Evolutionary conservation across 2,888 invertebrate species (phyloP).

Genomic region (Siphlonurus alternatus): DNA sequence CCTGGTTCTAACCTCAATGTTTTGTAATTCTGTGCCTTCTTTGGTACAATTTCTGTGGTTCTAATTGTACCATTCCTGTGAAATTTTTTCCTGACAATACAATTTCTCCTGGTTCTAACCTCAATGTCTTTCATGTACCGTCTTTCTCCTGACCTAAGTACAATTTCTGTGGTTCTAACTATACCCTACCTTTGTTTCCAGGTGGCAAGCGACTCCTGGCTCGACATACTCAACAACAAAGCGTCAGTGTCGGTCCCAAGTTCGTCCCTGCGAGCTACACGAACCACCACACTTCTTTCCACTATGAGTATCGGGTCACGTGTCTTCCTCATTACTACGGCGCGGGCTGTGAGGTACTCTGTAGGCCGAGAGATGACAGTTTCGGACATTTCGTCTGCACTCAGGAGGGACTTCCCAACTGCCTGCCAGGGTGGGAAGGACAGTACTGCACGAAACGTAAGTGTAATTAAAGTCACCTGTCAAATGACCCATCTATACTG

Average conservation of each 20-base stretch:
- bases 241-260: not conserved
- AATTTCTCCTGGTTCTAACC: too few relatives aligned
- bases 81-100: too few relatives aligned
- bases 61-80: too few relatives aligned
- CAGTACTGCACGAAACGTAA: slow-evolving; percentile 88
- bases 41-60: too few relatives aligned
- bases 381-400: slow-evolving; percentile 94
- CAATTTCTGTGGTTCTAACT: too few relatives aligned
- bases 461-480: slow-evolving; percentile 30
- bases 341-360: slow-evolving; percentile 75
- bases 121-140: too few relatives aligned
- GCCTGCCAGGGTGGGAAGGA: slow-evolving; percentile 84
- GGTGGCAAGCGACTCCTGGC: not conserved
- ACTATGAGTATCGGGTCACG: slow-evolving; percentile 70
- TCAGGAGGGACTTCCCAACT: slow-evolving; percentile 69
- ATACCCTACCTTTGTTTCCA: too few relatives aligned
- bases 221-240: not conserved
- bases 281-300: slow-evolving; percentile 26
- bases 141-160: too few relatives aligned
- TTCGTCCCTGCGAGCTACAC: not conserved
- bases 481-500: too few relatives aligned
- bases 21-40: too few relatives aligned
- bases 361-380: slow-evolving; percentile 74
- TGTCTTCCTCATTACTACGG: slow-evolving; percentile 85
- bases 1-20: too few relatives aligned